These are phyloP conservation scores for Pithys albifrons DNA, from an alignment of 2,113 vertebrate species.

Conservation along the genomic window DNA sequence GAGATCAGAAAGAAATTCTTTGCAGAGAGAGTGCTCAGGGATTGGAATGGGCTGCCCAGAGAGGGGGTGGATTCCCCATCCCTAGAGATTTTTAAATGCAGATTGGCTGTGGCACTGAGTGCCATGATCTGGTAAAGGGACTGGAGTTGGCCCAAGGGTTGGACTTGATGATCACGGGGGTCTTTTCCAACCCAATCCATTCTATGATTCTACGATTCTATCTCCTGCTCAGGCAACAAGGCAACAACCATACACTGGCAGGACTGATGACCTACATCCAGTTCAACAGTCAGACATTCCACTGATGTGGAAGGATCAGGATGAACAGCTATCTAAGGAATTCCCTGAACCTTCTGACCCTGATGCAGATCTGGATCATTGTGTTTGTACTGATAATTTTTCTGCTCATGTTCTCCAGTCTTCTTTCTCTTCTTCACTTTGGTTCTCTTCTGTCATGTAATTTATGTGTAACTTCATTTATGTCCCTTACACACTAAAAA, in stretches of 20 bases:
- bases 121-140: too few species aligned
- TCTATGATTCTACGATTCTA: too few species aligned
- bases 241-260: rapidly evolving
- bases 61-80: too few species aligned
- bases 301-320: background rate
- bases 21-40: too few species aligned
- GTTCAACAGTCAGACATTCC: too few species aligned
- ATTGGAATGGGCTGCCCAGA: too few species aligned
- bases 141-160: too few species aligned
- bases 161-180: too few species aligned
- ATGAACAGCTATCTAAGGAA: background rate
- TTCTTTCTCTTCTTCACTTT: background rate
- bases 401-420: background rate
- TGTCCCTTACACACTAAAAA: background rate
- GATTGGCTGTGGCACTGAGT: too few species aligned
- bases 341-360: background rate
- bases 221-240: background rate
- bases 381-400: background rate
- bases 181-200: too few species aligned
- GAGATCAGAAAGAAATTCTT: too few species aligned
- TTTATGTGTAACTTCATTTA: background rate
- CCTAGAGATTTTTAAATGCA: too few species aligned
- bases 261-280: background rate
- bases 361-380: rapidly evolving
- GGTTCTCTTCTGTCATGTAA: background rate